Percentiles rank a stretch among this genome's conserved stretches.
Evolutionary conservation across 2,888 invertebrate genomes (phyloP).

Genomic region (Dicycla oo): DNA sequence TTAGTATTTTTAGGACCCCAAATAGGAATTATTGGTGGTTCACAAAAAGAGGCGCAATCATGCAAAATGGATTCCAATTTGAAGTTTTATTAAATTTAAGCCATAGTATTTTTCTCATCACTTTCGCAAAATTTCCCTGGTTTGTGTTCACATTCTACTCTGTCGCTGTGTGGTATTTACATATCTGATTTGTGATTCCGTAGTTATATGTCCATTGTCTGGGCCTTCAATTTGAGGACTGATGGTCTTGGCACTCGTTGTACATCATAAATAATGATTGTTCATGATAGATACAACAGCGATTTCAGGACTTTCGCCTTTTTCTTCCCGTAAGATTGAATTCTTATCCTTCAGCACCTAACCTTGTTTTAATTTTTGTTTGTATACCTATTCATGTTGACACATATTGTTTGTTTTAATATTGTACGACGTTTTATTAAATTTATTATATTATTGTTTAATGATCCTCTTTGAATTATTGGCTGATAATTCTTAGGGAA

Average conservation of each 20-base stretch:
- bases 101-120: background rate
- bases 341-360: constrained; percentile 26
- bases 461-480: constrained; percentile 73
- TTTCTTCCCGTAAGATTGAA: constrained; percentile 38
- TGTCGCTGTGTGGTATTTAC: constrained; percentile 49
- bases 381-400: background rate
- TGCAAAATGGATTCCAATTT: background rate
- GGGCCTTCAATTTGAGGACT: constrained; percentile 34
- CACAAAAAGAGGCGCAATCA: background rate
- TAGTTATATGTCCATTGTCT: constrained; percentile 65
- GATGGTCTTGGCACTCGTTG: constrained; percentile 60
- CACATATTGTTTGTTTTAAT: background rate
- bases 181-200: constrained; percentile 60
- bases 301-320: constrained; percentile 28
- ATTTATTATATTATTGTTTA: constrained; percentile 9
- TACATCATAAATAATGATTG: constrained; percentile 62
- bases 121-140: constrained; percentile 12
- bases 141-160: constrained; percentile 23
- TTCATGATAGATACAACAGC: constrained; percentile 45
- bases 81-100: background rate
- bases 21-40: background rate
- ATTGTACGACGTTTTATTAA: background rate
- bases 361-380: constrained; percentile 15
- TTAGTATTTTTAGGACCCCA: background rate
- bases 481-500: constrained; percentile 78